Conservation (phyloP, 2,113 vertebrate genomes). For the Rhadina sibilatrix region DNA sequence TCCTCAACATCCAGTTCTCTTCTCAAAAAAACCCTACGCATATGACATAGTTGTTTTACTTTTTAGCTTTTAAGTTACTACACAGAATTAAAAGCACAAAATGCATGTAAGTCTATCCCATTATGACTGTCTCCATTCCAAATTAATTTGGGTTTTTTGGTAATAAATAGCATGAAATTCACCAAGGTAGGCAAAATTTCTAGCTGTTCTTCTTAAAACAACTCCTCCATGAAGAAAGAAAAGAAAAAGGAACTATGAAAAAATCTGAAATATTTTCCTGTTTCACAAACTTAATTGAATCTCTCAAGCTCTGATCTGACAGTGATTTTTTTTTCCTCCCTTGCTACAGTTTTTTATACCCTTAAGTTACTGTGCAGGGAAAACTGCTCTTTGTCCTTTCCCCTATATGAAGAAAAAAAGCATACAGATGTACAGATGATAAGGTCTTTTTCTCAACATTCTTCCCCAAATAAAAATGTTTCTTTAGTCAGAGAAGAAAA, state of each 20-base stretch:
- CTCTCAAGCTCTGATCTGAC: not conserved
- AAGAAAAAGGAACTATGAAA: not conserved
- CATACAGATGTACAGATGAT: not conserved
- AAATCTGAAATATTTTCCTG: not conserved
- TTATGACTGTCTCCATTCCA: not conserved
- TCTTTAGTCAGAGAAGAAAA: not conserved
- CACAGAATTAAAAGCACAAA: not conserved
- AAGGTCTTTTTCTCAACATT: fast-evolving
- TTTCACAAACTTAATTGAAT: not conserved
- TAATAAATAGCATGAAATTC: not conserved
- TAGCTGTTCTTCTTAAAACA: not conserved
- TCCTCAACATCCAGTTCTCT: not conserved
- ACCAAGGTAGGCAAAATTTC: not conserved
- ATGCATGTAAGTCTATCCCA: not conserved
- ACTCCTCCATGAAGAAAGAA: not conserved
- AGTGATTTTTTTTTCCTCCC: not conserved
- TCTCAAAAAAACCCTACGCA: not conserved
- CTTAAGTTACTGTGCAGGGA: not conserved
- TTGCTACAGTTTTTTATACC: not conserved
- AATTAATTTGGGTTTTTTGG: not conserved
- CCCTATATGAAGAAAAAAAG: not conserved
- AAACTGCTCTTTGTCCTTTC: not conserved
- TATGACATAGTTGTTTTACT: not conserved
- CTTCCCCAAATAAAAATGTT: not conserved
- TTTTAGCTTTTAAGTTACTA: not conserved